Evolutionary conservation across 2,888 invertebrate species (phyloP).

Genomic region (Dryobota labecula): DNA sequence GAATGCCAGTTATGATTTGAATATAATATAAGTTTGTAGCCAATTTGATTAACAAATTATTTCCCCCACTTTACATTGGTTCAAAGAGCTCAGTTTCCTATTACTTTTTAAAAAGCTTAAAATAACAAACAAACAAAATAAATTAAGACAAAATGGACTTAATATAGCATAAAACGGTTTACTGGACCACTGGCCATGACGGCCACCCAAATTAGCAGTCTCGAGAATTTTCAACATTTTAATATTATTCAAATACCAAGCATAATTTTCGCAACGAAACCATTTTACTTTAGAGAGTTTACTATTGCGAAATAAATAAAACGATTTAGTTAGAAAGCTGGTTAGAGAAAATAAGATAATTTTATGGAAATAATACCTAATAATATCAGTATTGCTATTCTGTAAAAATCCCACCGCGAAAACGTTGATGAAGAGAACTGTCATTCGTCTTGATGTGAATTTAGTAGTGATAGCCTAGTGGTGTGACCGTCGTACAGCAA

Average conservation of each 20-base stretch:
- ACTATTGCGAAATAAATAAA: conserved; percentile 34
- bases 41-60: too few species aligned
- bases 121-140: conserved; percentile 27
- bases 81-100: not conserved
- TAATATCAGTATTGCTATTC: not conserved
- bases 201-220: conserved; percentile 50
- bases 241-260: conserved; percentile 50
- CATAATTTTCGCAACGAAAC: conserved; percentile 50
- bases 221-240: conserved; percentile 37
- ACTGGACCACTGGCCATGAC: conserved; percentile 69
- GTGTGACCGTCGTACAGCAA: too few species aligned
- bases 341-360: conserved; percentile 38
- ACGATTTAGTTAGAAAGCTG: conserved; percentile 53
- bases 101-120: not conserved
- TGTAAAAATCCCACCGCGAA: too few species aligned
- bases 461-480: too few species aligned
- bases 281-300: conserved; percentile 54
- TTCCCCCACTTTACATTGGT: not conserved
- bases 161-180: conserved; percentile 51
- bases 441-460: not conserved
- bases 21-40: too few species aligned
- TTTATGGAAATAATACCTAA: conserved; percentile 30
- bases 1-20: too few species aligned
- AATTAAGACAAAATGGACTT: conserved; percentile 19
- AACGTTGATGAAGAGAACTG: not conserved